These are phyloP conservation scores for Dolichotis patagonum DNA, from an alignment of 2,113 vertebrate species.

Conservation along the genomic window DNA sequence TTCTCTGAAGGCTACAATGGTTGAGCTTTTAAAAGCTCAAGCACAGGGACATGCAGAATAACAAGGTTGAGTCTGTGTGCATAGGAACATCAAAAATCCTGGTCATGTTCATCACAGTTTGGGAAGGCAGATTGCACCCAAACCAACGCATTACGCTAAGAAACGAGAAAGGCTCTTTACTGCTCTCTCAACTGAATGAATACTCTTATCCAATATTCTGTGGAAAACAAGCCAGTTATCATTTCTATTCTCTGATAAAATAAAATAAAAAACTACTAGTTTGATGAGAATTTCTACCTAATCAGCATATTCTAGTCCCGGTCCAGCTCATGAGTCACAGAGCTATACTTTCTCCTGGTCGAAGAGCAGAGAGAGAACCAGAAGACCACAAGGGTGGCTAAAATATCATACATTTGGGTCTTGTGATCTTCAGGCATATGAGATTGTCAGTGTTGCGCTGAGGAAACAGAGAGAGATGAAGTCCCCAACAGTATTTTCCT, in stretches of 20 bases:
- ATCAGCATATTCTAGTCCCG: background rate
- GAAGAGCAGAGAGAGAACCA: background rate
- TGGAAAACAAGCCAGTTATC: background rate
- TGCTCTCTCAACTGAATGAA: constrained; percentile 16
- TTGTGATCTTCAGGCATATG: background rate
- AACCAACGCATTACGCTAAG: background rate
- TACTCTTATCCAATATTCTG: background rate
- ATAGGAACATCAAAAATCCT: constrained; percentile 22
- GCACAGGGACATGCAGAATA: background rate
- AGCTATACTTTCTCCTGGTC: background rate
- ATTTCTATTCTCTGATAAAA: constrained; percentile 8
- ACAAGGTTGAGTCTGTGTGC: constrained; percentile 22
- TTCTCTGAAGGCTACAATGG: constrained; percentile 16
- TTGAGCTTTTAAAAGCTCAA: constrained; percentile 63
- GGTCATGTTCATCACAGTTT: background rate
- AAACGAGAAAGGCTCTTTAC: background rate
- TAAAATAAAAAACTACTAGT: background rate
- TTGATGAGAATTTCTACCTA: constrained; percentile 28
- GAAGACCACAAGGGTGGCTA: background rate
- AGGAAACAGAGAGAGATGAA: background rate
- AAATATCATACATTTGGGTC: background rate
- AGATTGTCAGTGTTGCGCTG: background rate
- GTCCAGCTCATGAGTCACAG: background rate
- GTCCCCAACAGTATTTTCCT: background rate
- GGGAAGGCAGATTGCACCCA: background rate